phyloP scores from a whole-genome alignment of 2,888 invertebrate species.

The Chloromyia formosa region DNA sequence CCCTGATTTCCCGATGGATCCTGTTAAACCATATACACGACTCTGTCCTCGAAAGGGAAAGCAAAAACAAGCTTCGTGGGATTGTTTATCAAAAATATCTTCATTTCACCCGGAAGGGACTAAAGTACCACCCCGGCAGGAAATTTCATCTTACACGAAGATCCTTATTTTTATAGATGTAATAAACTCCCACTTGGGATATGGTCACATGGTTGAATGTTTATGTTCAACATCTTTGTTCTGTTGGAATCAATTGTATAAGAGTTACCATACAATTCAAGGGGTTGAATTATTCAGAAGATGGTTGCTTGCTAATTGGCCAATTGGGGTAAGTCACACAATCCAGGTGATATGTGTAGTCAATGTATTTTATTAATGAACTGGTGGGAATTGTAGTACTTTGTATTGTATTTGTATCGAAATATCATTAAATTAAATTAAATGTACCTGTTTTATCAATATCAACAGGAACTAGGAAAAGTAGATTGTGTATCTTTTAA shows the following conservation, averaged over 20 bases:
- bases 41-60: neutral
- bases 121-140: neutral
- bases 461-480: too few relatives aligned
- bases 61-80: neutral
- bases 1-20: too few relatives aligned
- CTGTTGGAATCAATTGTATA: conserved; percentile 7
- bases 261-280: neutral
- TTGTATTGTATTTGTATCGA: too few relatives aligned
- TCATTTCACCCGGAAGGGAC: neutral
- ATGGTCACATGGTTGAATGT: conserved; percentile 22
- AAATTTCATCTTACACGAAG: conserved; percentile 24
- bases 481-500: too few relatives aligned
- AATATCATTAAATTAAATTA: too few relatives aligned
- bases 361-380: too few relatives aligned
- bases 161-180: conserved; percentile 18
- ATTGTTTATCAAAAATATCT: neutral
- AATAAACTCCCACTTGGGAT: conserved; percentile 18
- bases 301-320: conserved; percentile 19
- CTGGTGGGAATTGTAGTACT: too few relatives aligned
- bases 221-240: neutral
- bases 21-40: neutral
- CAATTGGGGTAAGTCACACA: conserved; percentile 16
- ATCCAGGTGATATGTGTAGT: neutral
- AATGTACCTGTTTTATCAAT: too few relatives aligned
- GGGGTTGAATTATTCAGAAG: too few relatives aligned